phyloP scores from a whole-genome alignment of 2,113 vertebrate species.

The Equus quagga region DNA sequence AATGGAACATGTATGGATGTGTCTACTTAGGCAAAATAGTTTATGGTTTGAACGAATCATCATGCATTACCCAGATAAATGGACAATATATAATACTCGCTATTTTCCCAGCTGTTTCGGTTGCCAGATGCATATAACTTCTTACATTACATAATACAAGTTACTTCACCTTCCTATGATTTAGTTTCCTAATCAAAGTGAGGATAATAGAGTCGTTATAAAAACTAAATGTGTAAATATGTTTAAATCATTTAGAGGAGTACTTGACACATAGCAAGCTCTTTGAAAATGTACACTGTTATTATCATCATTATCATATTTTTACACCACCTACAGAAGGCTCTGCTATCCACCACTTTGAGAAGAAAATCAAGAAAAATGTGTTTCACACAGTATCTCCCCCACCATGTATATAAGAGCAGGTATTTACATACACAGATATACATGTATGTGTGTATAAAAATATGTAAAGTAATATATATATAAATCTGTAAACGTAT shows the following conservation, averaged over 20 bases:
- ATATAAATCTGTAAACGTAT: neutral
- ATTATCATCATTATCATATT: neutral
- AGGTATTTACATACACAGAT: neutral
- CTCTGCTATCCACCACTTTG: neutral
- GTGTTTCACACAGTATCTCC: neutral
- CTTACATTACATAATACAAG: neutral
- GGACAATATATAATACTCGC: neutral
- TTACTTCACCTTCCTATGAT: neutral
- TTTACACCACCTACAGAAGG: neutral
- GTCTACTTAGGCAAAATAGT: neutral
- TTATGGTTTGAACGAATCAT: neutral
- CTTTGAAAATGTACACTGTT: neutral
- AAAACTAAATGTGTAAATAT: neutral
- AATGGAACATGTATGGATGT: neutral
- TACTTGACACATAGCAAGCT: neutral
- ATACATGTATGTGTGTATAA: neutral
- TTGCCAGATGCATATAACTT: neutral
- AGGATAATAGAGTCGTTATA: neutral
- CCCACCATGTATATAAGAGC: neutral
- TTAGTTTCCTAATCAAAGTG: neutral
- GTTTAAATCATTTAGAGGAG: neutral
- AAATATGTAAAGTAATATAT: neutral
- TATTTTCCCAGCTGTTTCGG: neutral
- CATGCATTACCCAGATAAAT: neutral
- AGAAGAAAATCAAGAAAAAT: neutral